These are phyloP conservation scores for Hybos culiciformis DNA, from an alignment of 2,888 invertebrate genomes.

Conservation along the genomic window DNA sequence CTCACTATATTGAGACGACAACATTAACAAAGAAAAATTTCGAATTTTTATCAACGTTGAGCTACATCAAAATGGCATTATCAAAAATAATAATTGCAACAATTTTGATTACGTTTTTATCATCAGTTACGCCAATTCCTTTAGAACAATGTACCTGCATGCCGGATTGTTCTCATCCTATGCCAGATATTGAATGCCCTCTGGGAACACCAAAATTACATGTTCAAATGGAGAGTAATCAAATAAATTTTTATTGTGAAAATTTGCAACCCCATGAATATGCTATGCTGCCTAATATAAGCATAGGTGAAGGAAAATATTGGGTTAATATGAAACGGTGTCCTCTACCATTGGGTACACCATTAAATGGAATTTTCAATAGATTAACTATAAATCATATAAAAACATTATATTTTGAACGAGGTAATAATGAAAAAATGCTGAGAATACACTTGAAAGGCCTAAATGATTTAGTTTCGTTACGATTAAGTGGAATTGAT, in stretches of 20 bases:
- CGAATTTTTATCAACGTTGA: too few species aligned
- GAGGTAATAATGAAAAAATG: constrained; percentile 37
- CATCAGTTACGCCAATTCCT: too few species aligned
- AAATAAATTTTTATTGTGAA: background rate
- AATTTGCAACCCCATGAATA: constrained; percentile 19
- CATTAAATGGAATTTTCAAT: constrained; percentile 31
- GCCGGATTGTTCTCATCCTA: too few species aligned
- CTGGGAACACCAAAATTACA: too few species aligned
- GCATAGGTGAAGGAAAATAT: constrained; percentile 23
- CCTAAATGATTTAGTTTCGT: constrained; percentile 40
- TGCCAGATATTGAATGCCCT: too few species aligned
- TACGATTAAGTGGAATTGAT: constrained; percentile 47
- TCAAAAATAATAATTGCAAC: too few species aligned
- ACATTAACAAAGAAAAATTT: too few species aligned
- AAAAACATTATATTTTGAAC: constrained; percentile 40
- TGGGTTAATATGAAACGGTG: constrained; percentile 30
- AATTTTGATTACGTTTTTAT: too few species aligned
- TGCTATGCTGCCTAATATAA: constrained; percentile 24
- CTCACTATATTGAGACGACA: too few species aligned
- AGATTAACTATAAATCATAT: constrained; percentile 27
- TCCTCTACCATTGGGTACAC: constrained; percentile 34
- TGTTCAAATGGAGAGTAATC: too few species aligned
- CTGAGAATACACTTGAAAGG: constrained; percentile 45
- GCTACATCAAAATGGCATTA: too few species aligned
- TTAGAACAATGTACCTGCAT: too few species aligned